Percentiles rank a stretch among this genome's conserved stretches.
These are phyloP conservation scores for Bagarius yarrelli DNA, from an alignment of 2,113 vertebrate species.

Conservation along the genomic window DNA sequence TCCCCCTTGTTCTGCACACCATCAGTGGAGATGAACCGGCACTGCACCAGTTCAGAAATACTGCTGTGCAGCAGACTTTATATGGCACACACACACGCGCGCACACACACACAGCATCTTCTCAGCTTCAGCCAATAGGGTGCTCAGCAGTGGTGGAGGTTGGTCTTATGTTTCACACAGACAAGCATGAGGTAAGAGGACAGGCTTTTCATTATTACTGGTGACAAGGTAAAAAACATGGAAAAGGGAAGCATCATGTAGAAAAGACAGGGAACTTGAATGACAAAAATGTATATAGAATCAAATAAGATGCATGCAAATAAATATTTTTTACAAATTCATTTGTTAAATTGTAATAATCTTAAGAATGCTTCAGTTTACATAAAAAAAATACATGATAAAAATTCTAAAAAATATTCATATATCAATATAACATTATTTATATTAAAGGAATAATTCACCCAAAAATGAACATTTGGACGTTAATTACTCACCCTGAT, in stretches of 20 bases:
- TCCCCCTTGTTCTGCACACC: conserved; percentile 82
- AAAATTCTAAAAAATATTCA: no score
- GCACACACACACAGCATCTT: conserved; percentile 18
- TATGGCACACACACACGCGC: conserved; percentile 53
- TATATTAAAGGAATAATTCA: no score
- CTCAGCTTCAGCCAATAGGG: conserved; percentile 65
- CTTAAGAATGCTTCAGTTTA: no score
- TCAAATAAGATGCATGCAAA: background rate
- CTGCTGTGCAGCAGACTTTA: conserved; percentile 74
- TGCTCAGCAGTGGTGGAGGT: conserved; percentile 63
- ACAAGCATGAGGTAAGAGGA: conserved; percentile 46
- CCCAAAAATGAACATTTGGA: no score
- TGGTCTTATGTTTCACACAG: conserved; percentile 57
- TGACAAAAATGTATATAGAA: background rate
- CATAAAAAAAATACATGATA: no score
- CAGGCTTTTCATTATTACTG: conserved; percentile 17
- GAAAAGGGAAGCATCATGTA: background rate
- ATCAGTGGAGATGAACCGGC: conserved; percentile 72
- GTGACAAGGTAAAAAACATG: background rate
- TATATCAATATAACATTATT: no score
- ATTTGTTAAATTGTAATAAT: no score
- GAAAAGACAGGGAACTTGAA: background rate
- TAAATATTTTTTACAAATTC: background rate
- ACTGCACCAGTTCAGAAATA: conserved; percentile 79
- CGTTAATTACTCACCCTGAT: no score